A percentile compares a stretch with the other conserved stretches of the same genome.
phyloP scores from a whole-genome alignment of 2,797 vertebrate genomes.

The Anas acuta region DNA sequence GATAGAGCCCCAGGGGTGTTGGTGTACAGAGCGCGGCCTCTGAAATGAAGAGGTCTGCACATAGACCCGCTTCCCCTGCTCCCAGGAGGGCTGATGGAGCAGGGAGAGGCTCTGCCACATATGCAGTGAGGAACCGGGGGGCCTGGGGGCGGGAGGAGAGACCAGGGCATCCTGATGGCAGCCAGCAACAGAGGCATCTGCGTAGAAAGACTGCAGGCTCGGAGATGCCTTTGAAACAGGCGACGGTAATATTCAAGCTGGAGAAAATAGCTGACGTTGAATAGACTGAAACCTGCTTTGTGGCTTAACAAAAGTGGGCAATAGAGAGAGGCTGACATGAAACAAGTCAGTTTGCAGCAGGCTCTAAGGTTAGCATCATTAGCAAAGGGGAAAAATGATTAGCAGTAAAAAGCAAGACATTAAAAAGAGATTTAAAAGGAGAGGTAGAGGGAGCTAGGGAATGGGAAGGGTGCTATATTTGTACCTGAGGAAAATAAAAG shows the following conservation, averaged over 20 bases:
- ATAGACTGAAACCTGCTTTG: slow-evolving; percentile 60
- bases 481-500: slow-evolving; percentile 26
- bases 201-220: slow-evolving; percentile 65
- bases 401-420: slow-evolving; percentile 71
- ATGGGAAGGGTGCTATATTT: slow-evolving; percentile 33
- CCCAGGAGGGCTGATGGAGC: slow-evolving; percentile 76
- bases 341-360: slow-evolving; percentile 66
- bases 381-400: slow-evolving; percentile 70
- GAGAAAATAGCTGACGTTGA: slow-evolving; percentile 60
- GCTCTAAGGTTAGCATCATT: slow-evolving; percentile 67
- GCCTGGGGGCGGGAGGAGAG: not conserved
- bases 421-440: slow-evolving; percentile 65
- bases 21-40: slow-evolving; percentile 72
- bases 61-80: slow-evolving; percentile 76
- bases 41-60: slow-evolving; percentile 83
- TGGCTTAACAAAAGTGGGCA: slow-evolving; percentile 75
- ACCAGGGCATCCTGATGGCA: slow-evolving; percentile 1
- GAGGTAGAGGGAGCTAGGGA: slow-evolving; percentile 49
- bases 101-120: slow-evolving; percentile 37
- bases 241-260: slow-evolving; percentile 12
- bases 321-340: slow-evolving; percentile 43
- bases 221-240: slow-evolving; percentile 72
- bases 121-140: not conserved
- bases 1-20: slow-evolving; percentile 43
- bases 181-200: slow-evolving; percentile 64